Conservation (phyloP, 2,113 vertebrate genomes). For the Strix aluco region DNA sequence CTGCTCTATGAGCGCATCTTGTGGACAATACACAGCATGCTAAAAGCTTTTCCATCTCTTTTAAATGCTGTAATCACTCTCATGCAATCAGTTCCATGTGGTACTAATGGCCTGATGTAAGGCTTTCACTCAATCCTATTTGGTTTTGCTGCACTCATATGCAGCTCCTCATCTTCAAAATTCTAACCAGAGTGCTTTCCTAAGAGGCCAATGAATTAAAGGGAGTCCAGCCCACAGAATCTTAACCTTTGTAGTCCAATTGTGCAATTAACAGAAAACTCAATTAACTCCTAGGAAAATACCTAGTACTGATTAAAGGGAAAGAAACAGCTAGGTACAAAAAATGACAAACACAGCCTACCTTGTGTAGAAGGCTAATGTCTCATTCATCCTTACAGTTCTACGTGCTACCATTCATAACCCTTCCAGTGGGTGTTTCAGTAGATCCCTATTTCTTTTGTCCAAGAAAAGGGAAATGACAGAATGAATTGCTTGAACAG, state of each 20-base stretch:
- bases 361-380: not conserved
- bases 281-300: not conserved
- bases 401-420: not conserved
- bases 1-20: not conserved
- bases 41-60: not conserved
- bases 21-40: not conserved
- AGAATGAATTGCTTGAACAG: not conserved
- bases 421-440: not conserved
- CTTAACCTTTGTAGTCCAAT: not conserved
- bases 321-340: not conserved
- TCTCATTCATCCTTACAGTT: not conserved
- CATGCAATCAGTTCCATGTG: not conserved
- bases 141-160: not conserved
- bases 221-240: not conserved
- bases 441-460: not conserved
- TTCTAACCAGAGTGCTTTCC: not conserved
- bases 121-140: not conserved
- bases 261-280: not conserved
- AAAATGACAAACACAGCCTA: not conserved
- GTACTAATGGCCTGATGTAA: not conserved
- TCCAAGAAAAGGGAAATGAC: not conserved
- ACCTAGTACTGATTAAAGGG: not conserved
- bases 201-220: not conserved
- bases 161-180: not conserved
- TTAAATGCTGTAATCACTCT: not conserved